Evolutionary conservation across 1,140 invertebrate genomes (phyloP).

Genomic region (Laupala kohalensis): DNA sequence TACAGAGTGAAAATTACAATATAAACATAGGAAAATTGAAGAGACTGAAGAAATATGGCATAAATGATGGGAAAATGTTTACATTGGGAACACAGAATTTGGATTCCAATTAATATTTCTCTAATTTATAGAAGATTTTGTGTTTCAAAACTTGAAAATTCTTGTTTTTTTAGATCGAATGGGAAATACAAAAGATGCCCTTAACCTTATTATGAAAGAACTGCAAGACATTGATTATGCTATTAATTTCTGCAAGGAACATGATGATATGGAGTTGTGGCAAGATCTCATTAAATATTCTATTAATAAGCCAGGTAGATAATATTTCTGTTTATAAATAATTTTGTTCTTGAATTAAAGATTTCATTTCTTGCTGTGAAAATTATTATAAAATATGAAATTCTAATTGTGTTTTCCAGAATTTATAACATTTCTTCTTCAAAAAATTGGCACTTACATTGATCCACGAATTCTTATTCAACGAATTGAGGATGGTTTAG

Average conservation of each 20-base stretch:
- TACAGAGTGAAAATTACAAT: too few species aligned
- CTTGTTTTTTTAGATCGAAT: conserved; percentile 54
- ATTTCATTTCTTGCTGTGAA: too few species aligned
- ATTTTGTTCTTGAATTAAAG: not conserved
- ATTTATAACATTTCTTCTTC: conserved; percentile 61
- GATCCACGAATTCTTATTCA: conserved; percentile 78
- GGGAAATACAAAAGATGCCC: conserved; percentile 81
- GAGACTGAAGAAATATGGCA: too few species aligned
- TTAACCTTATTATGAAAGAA: conserved; percentile 77
- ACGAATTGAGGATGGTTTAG: conserved; percentile 65
- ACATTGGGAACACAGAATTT: too few species aligned
- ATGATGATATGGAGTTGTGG: conserved; percentile 91
- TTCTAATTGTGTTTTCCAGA: conserved; percentile 29
- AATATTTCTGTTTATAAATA: not conserved
- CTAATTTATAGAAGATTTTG: too few species aligned
- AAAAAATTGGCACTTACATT: conserved; percentile 77
- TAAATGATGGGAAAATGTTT: too few species aligned
- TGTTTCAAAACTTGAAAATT: too few species aligned
- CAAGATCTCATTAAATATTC: conserved; percentile 83
- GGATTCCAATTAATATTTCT: too few species aligned
- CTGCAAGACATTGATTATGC: conserved; percentile 83
- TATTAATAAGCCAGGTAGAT: conserved; percentile 62
- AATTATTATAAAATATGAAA: too few species aligned
- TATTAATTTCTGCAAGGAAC: conserved; percentile 93
- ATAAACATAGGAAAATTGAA: too few species aligned